A percentile compares a stretch with the other conserved stretches of the same genome.
Evolutionary conservation across 2,888 invertebrate species (phyloP).

Genomic region (Ichneumoninae sp.): DNA sequence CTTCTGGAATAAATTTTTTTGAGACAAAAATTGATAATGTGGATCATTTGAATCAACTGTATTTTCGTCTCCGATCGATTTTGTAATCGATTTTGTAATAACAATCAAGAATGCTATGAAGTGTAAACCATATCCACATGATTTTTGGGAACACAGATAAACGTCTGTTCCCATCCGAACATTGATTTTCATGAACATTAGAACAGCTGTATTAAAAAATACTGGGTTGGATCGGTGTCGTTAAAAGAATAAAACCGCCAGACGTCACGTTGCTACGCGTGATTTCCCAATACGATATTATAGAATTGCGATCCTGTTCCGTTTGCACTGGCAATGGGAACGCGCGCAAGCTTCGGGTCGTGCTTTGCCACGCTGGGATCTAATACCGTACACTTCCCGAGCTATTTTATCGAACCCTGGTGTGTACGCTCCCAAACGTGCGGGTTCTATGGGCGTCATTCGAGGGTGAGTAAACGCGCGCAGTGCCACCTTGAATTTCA

Average conservation of each 20-base stretch:
- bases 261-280: too few relatives aligned
- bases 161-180: too few relatives aligned
- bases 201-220: too few relatives aligned
- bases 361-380: slow-evolving; percentile 1
- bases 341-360: not conserved
- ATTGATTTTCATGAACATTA: too few relatives aligned
- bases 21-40: too few relatives aligned
- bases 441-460: not conserved
- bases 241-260: too few relatives aligned
- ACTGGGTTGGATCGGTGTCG: too few relatives aligned
- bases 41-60: too few relatives aligned
- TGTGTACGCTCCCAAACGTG: slow-evolving; percentile 2
- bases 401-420: slow-evolving; percentile 24
- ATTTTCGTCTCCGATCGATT: too few relatives aligned
- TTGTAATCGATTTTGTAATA: not conserved
- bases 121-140: not conserved
- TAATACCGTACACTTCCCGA: slow-evolving; percentile 9
- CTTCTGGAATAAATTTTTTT: too few relatives aligned
- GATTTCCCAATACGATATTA: slow-evolving; percentile 9
- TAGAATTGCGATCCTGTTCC: slow-evolving; percentile 10
- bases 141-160: not conserved
- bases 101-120: not conserved
- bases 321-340: slow-evolving; percentile 8
- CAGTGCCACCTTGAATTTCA: slow-evolving; percentile 28
- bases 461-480: not conserved